Base-by-base conservation (phyloP, 2,113 vertebrate genomes). In the Trogon melanurus region DNA sequence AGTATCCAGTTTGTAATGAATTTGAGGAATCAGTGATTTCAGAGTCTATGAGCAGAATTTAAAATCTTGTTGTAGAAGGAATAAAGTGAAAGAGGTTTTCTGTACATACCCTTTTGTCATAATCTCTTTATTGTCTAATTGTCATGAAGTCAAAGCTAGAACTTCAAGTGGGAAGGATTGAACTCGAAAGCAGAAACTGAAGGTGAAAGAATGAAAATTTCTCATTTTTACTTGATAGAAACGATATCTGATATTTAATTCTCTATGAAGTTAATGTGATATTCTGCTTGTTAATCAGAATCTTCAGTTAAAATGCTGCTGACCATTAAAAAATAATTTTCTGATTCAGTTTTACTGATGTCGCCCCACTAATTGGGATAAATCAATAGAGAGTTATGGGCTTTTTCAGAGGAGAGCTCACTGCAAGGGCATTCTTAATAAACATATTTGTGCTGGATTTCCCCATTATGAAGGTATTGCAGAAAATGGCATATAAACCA, bases 161-260 rank as follows among this genome's bases (percentile, higher is more conserved):
- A 92, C 71, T 27, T 96, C 78, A 95, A 96, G 95, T 93, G 36
- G 54, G 10, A 69, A 61, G 36, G 19, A 34, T 87, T 95, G 44
- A 94, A 96, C 74, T 96, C 25, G 45, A 96, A 97, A 76, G 32
- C 32, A 81, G 85, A 22, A 85, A 88, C 30, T 87, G 62, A 96
- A 87, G 34, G 75, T 36, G 53, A 93, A 85, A 82, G 61, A 32
- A 95, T 86, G 56, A 89, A 76, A 90, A 32, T 92, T 96, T 95
- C 67, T 95, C 16, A 64, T 89, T 97, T 96, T 91, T 96, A 75
- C 91, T 95, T 95, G 73, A 94, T 50, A 88, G 84, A 94, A 96
- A n/a, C 88, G 71, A 86, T 92, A 95, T 94, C 90, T 97, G 89
- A 97, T 85, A 71, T 69, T 51, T 85, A 51, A 79, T 91, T 94